phyloP scores from a whole-genome alignment of 2,797 vertebrate species.

The Semotilus atromaculatus region DNA sequence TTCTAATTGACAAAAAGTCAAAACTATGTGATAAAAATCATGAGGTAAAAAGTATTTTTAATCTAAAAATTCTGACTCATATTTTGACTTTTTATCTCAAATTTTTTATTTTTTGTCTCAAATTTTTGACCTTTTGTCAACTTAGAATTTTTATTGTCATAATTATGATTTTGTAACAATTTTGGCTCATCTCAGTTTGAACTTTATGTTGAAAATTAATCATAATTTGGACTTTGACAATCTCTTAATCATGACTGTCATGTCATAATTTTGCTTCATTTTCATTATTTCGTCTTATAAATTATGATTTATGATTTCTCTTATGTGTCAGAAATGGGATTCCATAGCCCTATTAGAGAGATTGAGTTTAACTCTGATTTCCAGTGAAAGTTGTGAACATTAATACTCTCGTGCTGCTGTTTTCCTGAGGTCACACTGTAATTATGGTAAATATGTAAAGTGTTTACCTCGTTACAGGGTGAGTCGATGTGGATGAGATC shows the following conservation, averaged over 20 bases:
- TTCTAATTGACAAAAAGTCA: background rate
- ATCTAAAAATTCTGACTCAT: no score
- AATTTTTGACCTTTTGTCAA: no score
- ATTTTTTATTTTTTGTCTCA: no score
- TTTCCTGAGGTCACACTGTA: conserved; percentile 4
- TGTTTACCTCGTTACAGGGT: conserved; percentile 41
- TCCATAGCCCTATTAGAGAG: background rate
- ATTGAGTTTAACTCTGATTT: background rate
- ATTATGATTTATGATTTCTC: background rate
- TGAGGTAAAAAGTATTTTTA: no score
- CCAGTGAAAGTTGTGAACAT: background rate
- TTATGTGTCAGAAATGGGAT: background rate
- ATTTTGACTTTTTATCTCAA: no score
- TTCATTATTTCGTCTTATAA: background rate
- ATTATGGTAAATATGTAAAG: conserved; percentile 46
- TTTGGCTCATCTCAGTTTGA: no score
- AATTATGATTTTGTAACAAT: no score
- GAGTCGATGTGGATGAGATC: conserved; percentile 64
- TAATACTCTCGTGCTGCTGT: background rate
- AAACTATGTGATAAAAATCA: background rate
- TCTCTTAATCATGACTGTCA: no score
- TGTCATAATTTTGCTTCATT: background rate
- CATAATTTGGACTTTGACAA: no score
- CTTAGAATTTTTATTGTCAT: no score
- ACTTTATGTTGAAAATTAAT: no score